Conservation (phyloP, 2,888 invertebrate genomes). For the Latrodectus elegans region DNA sequence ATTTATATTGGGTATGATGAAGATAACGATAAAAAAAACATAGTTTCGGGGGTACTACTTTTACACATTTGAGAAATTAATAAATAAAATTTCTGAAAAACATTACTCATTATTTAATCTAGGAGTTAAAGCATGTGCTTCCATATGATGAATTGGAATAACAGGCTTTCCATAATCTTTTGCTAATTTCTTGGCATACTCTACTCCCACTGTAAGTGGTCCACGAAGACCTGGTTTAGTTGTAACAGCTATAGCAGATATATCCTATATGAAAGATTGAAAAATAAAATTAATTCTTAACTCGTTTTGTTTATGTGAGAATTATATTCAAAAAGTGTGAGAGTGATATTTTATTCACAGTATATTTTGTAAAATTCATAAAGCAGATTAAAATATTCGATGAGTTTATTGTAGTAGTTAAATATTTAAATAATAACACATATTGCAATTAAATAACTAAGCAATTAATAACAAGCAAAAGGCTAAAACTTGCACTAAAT, state of each 20-base stretch:
- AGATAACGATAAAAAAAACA: no score
- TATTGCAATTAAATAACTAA: no score
- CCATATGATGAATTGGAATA: constrained; percentile 99
- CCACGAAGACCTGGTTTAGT: constrained; percentile 88
- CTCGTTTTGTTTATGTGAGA: background rate
- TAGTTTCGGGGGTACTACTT: no score
- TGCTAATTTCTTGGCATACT: constrained; percentile 78
- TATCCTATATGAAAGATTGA: constrained; percentile 77
- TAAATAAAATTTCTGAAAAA: background rate
- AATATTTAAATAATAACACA: no score
- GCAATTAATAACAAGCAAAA: no score
- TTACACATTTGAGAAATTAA: background rate
- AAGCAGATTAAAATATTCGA: no score
- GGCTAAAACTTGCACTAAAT: no score
- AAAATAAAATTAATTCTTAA: background rate
- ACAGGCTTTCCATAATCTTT: constrained; percentile 78
- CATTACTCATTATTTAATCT: constrained; percentile 82
- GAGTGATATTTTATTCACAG: no score
- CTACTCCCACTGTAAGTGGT: constrained; percentile 86
- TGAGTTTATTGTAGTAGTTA: no score
- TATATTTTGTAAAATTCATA: no score
- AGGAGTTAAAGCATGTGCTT: constrained; percentile 95
- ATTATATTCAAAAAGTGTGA: no score
- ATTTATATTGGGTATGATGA: no score
- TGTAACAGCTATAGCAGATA: constrained; percentile 94